Evolutionary conservation across 2,797 vertebrate genomes (phyloP), one percentile per base, ranked within the genome.

Genomic region (Lepidocolaptes lacrymiger): DNA sequence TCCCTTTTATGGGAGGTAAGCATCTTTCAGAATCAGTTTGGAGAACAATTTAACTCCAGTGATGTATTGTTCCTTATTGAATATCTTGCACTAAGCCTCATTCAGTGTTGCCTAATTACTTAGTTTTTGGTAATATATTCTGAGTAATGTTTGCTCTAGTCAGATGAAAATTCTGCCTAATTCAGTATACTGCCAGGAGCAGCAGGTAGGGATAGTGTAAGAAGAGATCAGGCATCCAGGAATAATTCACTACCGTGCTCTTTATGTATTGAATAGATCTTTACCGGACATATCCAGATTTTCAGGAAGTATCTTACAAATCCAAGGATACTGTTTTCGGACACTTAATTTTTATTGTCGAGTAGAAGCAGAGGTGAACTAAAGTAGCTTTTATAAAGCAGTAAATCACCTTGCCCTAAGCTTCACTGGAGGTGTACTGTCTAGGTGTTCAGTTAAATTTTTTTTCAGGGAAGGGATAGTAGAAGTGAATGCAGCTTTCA

Each of bases 1-100:
- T 97, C 99, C 99, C 2, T 99, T 99, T 96, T 99, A 99, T 78
- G 99, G 99, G 91, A 99, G 99, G 99, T 99, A 98, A 97, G 98
- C 66, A 34, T 89, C 49, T 76, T 91, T 91, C 15, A 59, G 23
- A 72, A 83, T 88, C n/a, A 24, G 62, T 59, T 83, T 20, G 44
- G 62, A 71, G 36, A 95, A 43, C 1, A 9, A 13, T 69, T 92
- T 10, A 52, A 2, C 12, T 88, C 19, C n/a, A 62, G 0, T 1
- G 1, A 36, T 52, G 10, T 19, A 16, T 66, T 64, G 19, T 89
- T 77, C 19, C 14, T 37, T 59, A 63, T 3, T 71, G 75, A 94
- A 55, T 3, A 5, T 56, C 48, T 82, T 21, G 3, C 21, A 26
- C 36, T 52, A 67, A 89, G 36, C 26, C 6, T 12, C 16, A 43